Evolutionary conservation across 1,140 invertebrate species (phyloP), one percentile per base, ranked within the genome.

Genomic region (Drosophila virilis): DNA sequence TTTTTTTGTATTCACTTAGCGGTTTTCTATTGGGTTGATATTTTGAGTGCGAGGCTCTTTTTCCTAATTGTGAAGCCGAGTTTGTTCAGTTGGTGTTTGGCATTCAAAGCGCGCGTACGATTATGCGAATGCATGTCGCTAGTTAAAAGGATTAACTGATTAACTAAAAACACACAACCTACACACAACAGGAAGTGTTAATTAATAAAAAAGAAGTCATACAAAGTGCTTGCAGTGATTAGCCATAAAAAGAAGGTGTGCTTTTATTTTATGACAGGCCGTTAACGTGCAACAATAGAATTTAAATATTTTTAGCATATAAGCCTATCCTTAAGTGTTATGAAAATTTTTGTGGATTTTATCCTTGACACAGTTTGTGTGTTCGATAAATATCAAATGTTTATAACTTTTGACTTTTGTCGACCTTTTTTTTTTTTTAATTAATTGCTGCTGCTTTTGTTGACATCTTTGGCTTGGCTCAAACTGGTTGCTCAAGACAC

Each of bases 81-180:
- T 85, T 74, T 62, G 80, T 78, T 89, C 88, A 91, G 88, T 91
- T 89, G 77, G 73, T 85, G 73, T 91, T 84, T 88, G 77, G 89
- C 88, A 85, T 83, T 91, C 80, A 76, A 55, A 50, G 83, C 67
- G 88, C 72, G 70, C 88, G 78, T 85, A 85, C 66, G 75, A 71
- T 54, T 54, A 68, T 37, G 28, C 50, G 55, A 69, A 57, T 58
- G 38, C 38, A 43, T 13, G 38, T 55, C 59, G 67, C 65, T 62
- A 10, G 15, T 6, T 22, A 32, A 12, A 50, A 40, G 15, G 15
- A 37, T 10, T 59, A 64, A 67, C 66, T 75, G 54, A 45, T 8
- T 1, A 33, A 51, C 50, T 35, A 9, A 51, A 35, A 46, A 12
- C 28, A 3, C 0, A 43, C 10, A 46, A 0, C n/a, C 8, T 37